phyloP scores from a whole-genome alignment of 2,797 vertebrate genomes.

The Cyclura pinguis region DNA sequence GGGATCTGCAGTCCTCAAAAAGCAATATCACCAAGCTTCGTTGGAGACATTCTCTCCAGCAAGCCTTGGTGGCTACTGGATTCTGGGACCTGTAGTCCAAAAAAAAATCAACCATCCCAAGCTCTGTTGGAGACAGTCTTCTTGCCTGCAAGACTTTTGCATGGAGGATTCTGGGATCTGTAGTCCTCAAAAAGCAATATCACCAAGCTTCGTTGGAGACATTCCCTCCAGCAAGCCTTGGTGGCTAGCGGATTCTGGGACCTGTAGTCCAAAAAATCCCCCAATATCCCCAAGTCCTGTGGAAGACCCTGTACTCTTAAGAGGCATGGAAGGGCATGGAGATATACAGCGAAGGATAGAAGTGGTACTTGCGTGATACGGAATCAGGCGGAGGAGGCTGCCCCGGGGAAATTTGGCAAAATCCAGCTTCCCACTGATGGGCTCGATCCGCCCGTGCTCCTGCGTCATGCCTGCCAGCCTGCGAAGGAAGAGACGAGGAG shows the following conservation, averaged over 20 bases:
- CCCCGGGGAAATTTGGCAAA: slow-evolving; percentile 84
- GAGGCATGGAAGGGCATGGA: fast-evolving
- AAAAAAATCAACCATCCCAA: no score
- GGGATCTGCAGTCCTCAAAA: no score
- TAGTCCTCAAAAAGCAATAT: no score
- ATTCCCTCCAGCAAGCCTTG: background rate
- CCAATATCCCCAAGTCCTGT: no score
- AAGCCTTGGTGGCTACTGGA: background rate
- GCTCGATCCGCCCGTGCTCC: slow-evolving; percentile 87
- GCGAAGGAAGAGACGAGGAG: background rate
- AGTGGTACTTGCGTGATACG: slow-evolving; percentile 81
- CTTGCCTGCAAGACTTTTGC: no score
- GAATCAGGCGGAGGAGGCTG: slow-evolving; percentile 81
- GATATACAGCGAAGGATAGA: fast-evolving
- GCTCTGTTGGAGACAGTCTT: no score
- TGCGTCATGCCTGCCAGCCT: slow-evolving; percentile 88
- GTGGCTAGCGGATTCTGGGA: background rate
- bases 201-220: background rate
- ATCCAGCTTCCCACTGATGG: slow-evolving; percentile 80
- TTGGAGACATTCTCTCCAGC: background rate
- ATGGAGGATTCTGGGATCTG: no score
- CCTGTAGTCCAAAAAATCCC: no score
- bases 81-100: no score
- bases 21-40: no score
- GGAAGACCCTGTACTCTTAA: no score